Base-by-base conservation (phyloP, 2,888 invertebrate genomes). In the Smittia aterrima region DNA sequence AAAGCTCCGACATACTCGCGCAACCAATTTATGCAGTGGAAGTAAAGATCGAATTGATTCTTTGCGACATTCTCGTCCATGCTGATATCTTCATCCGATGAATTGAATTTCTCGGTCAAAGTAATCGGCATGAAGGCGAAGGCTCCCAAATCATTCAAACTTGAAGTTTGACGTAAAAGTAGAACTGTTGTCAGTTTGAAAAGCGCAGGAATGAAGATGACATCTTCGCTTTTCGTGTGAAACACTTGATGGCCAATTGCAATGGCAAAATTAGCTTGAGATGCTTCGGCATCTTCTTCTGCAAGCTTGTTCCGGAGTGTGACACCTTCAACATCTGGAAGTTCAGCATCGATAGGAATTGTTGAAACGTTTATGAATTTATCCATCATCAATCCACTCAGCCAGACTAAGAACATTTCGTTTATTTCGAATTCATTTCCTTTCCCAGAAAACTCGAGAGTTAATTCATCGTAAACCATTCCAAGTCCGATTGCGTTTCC, bases 391-490 rank as follows among this genome's bases (percentile, higher is more conserved):
- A 38, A 11, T 13, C 25, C 32, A 1, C 70, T 47, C n/a, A 71
- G 20, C 70, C 70, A 71, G 3, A 7, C 24, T 0, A 71, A 18
- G 7, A 71, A 71, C 9, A 54, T 71, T 7, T 54, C n/a, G 20
- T 32, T 71, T 1, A 71, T 53, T 27, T 2, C n/a, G 11, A 18
- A 11, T 53, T 20, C 24, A 2, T 11, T 4, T n/a, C n/a, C n/a
- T 32, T 16, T 71, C 9, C 25, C 7, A 25, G 25, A 20, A 32
- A 71, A 71, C 32, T 71, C 70, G 24, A 54, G 22, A 16, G 32
- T 47, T 13, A 71, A 9, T 71, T 71, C 70, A 71, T 71, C 70
- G 13, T 18, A 71, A 0, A 71, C n/a, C 53, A 71, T 71, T 20
- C 53, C 47, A 1, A 71, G 20, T 6, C 47, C 47, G 24, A 47